Percentiles rank a stretch among this genome's conserved stretches.
These are phyloP conservation scores for Pemphigus obesinymphae DNA, from an alignment of 1,140 invertebrate species.

Conservation along the genomic window DNA sequence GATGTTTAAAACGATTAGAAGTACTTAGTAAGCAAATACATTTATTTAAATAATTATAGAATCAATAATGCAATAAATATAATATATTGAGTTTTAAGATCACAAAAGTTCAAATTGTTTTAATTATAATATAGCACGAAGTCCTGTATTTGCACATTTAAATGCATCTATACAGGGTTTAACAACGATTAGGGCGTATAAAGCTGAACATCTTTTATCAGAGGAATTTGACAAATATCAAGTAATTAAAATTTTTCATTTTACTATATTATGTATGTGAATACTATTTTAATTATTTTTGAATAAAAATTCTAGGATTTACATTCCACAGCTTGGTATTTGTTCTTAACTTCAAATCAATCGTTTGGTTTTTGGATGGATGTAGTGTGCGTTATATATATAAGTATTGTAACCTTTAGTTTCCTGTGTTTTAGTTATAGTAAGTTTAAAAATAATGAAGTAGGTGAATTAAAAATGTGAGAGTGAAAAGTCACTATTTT, in stretches of 20 bases:
- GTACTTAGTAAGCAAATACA: slow-evolving; percentile 55
- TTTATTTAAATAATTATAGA: no score
- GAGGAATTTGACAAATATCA: slow-evolving; percentile 77
- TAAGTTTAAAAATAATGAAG: slow-evolving; percentile 45
- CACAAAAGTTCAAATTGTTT: background rate
- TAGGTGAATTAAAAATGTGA: background rate
- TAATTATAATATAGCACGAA: slow-evolving; percentile 62
- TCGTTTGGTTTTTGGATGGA: slow-evolving; percentile 83
- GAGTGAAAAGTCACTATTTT: background rate
- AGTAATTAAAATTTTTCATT: slow-evolving; percentile 48
- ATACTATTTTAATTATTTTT: no score
- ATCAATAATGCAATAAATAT: no score
- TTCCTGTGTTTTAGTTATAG: slow-evolving; percentile 66
- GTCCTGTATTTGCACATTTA: slow-evolving; percentile 81
- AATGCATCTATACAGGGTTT: slow-evolving; percentile 83
- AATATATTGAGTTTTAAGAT: no score
- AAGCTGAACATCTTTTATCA: slow-evolving; percentile 71
- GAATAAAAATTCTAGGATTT: slow-evolving; percentile 55
- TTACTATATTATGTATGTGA: no score
- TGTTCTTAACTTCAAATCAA: slow-evolving; percentile 70
- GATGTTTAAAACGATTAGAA: slow-evolving; percentile 63
- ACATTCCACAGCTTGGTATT: slow-evolving; percentile 66
- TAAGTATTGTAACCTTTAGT: slow-evolving; percentile 66
- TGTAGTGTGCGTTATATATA: slow-evolving; percentile 65
- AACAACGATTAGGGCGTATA: slow-evolving; percentile 81